Evolutionary conservation across 92 coral and sea anemone species (phyloP).

Genomic region (Umimayanthus kanabou): DNA sequence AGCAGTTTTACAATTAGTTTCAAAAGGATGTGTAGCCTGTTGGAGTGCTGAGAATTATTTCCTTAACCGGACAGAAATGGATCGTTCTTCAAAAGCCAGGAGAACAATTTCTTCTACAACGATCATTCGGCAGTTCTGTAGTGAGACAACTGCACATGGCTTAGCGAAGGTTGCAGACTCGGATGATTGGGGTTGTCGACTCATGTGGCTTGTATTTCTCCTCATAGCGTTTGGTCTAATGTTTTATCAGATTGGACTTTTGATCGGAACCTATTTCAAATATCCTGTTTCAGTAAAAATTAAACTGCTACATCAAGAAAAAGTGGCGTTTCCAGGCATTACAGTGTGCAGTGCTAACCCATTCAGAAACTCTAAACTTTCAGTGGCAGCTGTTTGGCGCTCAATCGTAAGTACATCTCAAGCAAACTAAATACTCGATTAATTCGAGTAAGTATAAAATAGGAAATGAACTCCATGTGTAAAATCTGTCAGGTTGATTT

Average conservation of each 20-base stretch:
- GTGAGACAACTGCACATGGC: constrained; percentile 24
- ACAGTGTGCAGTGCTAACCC: constrained; percentile 23
- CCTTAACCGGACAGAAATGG: background rate
- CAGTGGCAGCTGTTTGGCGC: background rate
- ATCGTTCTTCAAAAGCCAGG: background rate
- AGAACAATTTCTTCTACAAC: background rate
- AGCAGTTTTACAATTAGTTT: background rate
- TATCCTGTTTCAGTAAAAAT: constrained; percentile 3
- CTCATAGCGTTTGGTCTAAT: constrained; percentile 8
- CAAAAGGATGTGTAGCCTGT: background rate
- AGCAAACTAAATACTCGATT: background rate
- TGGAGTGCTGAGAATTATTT: background rate
- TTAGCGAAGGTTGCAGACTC: constrained; percentile 5
- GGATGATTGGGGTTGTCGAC: background rate
- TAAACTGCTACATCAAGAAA: background rate
- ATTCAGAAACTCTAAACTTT: background rate
- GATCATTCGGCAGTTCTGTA: constrained; percentile 4
- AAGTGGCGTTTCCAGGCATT: background rate
- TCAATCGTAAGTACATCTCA: constrained; percentile 12
- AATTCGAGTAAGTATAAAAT: too few relatives aligned
- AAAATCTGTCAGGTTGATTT: background rate
- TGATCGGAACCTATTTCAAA: background rate
- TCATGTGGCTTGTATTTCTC: constrained; percentile 1
- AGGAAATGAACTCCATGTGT: background rate
- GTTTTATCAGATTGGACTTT: constrained; percentile 14